Evolutionary conservation across 2,888 invertebrate species (phyloP), one percentile per base, ranked within the genome.

Genomic region (Odontocerum albicorne): DNA sequence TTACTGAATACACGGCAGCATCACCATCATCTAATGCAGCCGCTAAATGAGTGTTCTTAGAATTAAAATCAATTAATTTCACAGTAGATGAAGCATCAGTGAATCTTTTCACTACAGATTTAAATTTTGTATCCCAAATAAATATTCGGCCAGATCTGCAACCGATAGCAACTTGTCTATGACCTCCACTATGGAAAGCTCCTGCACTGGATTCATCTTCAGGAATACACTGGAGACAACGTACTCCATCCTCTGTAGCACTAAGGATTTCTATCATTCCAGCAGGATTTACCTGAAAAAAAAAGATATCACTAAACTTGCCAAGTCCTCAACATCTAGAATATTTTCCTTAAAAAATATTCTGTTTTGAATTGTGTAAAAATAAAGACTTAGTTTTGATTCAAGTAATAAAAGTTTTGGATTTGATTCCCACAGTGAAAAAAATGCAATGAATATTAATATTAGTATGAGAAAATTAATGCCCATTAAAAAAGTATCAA

Each of bases 51-150:
- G 74, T 75, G 59, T 78, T 78, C 64, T 74, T 78, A 4, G 74
- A 68, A 66, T 77, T 77, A 57, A 72, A 77, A 61, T 77, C 77
- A 40, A 79, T 63, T 54, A 68, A 70, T 58, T 74, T 72, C 0
- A 78, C 73, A 46, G 68, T 65, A 3, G 72, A 72, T 12, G 71
- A 61, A 2, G 74, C 72, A 6, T 69, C 68, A 0, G 77, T 73
- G 62, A 77, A 77, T 63, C 75, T 71, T 65, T 78, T 78, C 0
- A 66, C 70, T n/a, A 75, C 67, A 31, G 66, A 70, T 67, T 77
- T 77, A 40, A 68, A 73, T 61, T 74, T 78, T 1, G 77, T 76
- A 51, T 78, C 77, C 78, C 78, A 78, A 62, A 77, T 74, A 66
- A 75, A 66, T 2, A 77, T 74, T 64, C 72, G 73, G 15, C 78